These are phyloP conservation scores for Idaea biselata DNA, from an alignment of 2,888 invertebrate species.

Conservation along the genomic window DNA sequence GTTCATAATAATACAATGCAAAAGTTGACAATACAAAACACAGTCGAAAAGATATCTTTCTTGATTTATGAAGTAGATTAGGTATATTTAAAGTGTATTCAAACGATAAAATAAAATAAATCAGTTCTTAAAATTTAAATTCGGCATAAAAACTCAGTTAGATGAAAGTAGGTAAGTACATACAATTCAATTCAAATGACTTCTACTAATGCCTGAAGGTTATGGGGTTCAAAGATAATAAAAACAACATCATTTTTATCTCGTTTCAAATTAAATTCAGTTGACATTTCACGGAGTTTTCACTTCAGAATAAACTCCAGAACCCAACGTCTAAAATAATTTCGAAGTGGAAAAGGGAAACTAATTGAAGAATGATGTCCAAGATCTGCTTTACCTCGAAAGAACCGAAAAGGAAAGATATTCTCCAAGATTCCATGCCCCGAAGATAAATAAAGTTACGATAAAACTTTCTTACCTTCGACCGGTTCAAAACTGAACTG, in stretches of 20 bases:
- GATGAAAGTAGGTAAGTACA: too few species aligned
- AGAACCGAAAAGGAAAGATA: constrained; percentile 39
- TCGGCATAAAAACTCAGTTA: too few species aligned
- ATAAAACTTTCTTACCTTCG: constrained; percentile 39
- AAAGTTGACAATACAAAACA: too few species aligned
- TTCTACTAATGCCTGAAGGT: too few species aligned
- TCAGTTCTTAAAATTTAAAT: too few species aligned
- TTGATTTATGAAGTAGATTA: too few species aligned
- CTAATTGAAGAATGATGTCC: constrained; percentile 30
- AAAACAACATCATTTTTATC: background rate
- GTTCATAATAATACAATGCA: background rate
- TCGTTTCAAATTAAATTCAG: background rate
- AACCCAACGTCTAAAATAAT: constrained; percentile 1
- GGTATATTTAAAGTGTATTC: too few species aligned
- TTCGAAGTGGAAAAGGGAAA: constrained; percentile 13
- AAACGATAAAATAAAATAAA: too few species aligned
- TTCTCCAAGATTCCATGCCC: constrained; percentile 36
- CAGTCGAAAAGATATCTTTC: too few species aligned
- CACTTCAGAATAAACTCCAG: background rate
- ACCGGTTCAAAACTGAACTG: constrained; percentile 32
- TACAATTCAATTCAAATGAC: too few species aligned
- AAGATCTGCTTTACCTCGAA: constrained; percentile 31
- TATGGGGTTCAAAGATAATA: background rate
- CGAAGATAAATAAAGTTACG: constrained; percentile 47
- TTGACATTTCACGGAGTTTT: constrained; percentile 2